Evolutionary conservation across 1,140 invertebrate genomes (phyloP), one percentile per base, ranked within the genome.

Genomic region (Ectropis grisescens): DNA sequence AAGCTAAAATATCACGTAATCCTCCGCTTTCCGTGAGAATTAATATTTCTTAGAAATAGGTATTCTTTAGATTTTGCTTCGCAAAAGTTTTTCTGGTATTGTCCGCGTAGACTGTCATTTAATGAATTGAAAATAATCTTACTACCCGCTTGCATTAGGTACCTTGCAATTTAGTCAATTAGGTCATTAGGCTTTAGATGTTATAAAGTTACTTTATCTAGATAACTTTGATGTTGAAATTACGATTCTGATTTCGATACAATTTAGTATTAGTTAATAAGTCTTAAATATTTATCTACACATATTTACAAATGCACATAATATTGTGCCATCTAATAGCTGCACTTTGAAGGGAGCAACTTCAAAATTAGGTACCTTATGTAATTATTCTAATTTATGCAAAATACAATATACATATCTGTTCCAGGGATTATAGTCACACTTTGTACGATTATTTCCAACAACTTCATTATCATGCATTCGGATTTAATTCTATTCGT

Each of bases 1-100:
- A 79, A 79, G 74, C 74, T 79, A 64, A 72, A 67, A 71, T 79
- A 79, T 79, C 74, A 79, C 74, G 51, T 40, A 65, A 70, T 70
- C 57, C 67, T 75, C 74, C 50, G 47, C 49, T 35, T 47, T 28
- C 33, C 46, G 50, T 68, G 74, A 79, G 69, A 74, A 74, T 74
- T 44, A n/a, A 4, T 37, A 44, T 55, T 51, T 57, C 55, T 61
- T 30, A 64, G 47, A 56, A 44, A 51, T 57, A 64, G 51, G 35
- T 47, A 60, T 50, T 53, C 54, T 61, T 56, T 49, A 52, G 29
- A 39, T 56, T 74, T 80, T 80, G 75, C 71, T 75, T 59, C 64
- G 75, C 75, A 80, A 80, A 72, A 58, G 1, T 31, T 46, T 58
- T 49, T 41, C 22, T 55, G 34, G 52, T 75, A 74, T 75, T 74